Percentiles rank a stretch among this genome's conserved stretches.
These are phyloP conservation scores for Python bivittatus DNA, from an alignment of 2,113 vertebrate species.

Conservation along the genomic window DNA sequence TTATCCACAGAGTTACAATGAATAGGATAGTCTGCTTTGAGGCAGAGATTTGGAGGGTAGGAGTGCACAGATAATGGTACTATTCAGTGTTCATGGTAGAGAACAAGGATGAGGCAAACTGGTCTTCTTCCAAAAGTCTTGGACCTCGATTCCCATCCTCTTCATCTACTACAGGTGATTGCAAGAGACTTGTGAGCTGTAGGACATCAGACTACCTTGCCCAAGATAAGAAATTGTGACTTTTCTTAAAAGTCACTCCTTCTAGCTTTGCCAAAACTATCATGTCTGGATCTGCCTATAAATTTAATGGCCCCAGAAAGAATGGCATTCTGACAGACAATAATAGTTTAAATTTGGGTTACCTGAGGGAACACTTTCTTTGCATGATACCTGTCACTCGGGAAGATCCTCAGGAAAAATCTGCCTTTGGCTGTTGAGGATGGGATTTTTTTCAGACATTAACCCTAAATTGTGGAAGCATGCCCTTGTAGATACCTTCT, in stretches of 20 bases:
- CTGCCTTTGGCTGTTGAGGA: background rate
- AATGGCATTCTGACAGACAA: background rate
- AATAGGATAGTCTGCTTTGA: background rate
- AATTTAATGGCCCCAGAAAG: background rate
- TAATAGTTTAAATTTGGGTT: background rate
- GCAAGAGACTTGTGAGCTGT: background rate
- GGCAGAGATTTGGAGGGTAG: background rate
- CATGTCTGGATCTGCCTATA: background rate
- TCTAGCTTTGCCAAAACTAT: background rate
- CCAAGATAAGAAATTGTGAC: background rate
- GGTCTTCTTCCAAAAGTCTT: background rate
- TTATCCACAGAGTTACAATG: background rate
- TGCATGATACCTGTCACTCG: background rate
- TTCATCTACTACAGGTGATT: background rate
- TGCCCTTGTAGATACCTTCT: background rate
- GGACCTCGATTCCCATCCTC: background rate
- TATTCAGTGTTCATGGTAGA: background rate
- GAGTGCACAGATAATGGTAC: background rate
- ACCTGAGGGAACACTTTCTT: background rate
- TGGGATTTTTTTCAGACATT: background rate
- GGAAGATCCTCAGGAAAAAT: background rate
- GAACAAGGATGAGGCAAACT: background rate
- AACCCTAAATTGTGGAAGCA: background rate
- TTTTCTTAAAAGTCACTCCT: background rate
- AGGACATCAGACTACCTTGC: background rate